Evolutionary conservation across 2,888 invertebrate genomes (phyloP), one percentile per base, ranked within the genome.

Genomic region (Leuctra nigra): DNA sequence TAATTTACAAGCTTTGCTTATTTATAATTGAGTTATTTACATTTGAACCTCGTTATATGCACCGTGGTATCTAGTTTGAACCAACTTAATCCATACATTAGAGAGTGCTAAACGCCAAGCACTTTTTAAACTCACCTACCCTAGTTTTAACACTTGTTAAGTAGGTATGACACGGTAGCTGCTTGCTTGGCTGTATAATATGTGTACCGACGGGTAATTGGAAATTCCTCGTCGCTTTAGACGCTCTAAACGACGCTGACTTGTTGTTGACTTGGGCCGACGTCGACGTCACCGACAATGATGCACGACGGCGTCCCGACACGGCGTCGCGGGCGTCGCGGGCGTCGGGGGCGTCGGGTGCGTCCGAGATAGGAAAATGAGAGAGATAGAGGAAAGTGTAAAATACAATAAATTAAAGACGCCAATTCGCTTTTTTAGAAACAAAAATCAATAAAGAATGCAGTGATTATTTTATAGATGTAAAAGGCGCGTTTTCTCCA

Each of bases 131-230:
- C 29, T 29, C 11, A 11, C 29, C 29, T 29, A 7, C 29, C 29
- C 29, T 29, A 7, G 7, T 29, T 29, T 29, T 29, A 29, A 29
- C 29, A 29, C 7, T 29, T 7, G 29, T 29, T 29, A 29, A 29
- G 7, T 29, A 29, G 11, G 29, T 11, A 11, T 29, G 29, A n/a
- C 11, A 29, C 29, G 11, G 7, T 11, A 29, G 7, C 29, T 29
- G 29, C 29, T 29, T 29, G 29, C 11, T n/a, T n/a, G n/a, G n/a
- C n/a, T n/a, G n/a, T 6, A 22, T 44, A 44, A 44, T 44, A 50
- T 50, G 50, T 35, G 50, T 50, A 50, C 50, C 4, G 50, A 25
- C 13, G 13, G 50, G 50, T 50, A 50, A 50, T 50, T 33, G 50
- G 50, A 50, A 50, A 50, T 35, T 29, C 29, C 29, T 6, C 11